Evolutionary conservation across 2,888 invertebrate genomes (phyloP).

Genomic region (Diaperis boleti): DNA sequence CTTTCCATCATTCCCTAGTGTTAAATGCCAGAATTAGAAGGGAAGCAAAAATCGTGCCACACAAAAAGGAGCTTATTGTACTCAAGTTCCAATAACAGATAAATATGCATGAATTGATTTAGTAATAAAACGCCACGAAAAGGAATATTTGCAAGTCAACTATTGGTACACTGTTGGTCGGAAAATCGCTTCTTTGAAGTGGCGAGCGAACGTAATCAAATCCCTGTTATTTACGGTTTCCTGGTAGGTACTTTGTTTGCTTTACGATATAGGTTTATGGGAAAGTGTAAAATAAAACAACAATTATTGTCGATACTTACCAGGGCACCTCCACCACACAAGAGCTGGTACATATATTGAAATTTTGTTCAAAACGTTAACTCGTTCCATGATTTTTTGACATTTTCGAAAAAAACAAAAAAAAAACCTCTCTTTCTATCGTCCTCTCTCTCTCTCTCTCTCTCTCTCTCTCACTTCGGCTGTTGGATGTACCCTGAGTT

Average conservation of each 20-base stretch:
- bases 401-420: no score
- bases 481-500: no score
- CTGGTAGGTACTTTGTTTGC: neutral
- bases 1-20: no score
- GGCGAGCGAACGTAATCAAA: conserved; percentile 4
- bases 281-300: conserved; percentile 31
- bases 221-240: conserved; percentile 24
- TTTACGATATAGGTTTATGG: conserved; percentile 25
- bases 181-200: conserved; percentile 15
- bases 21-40: no score
- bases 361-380: no score
- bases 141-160: conserved; percentile 10
- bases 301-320: conserved; percentile 21
- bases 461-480: no score
- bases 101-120: conserved; percentile 19
- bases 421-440: no score
- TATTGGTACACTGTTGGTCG: neutral
- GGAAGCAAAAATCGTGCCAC: no score
- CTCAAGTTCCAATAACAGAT: conserved; percentile 11
- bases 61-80: no score
- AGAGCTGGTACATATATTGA: no score
- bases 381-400: no score
- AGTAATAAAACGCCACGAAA: conserved; percentile 13
- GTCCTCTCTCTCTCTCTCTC: no score
- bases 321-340: conserved; percentile 11